phyloP scores from a whole-genome alignment of 2,888 invertebrate species.

The Cryptus armator region DNA sequence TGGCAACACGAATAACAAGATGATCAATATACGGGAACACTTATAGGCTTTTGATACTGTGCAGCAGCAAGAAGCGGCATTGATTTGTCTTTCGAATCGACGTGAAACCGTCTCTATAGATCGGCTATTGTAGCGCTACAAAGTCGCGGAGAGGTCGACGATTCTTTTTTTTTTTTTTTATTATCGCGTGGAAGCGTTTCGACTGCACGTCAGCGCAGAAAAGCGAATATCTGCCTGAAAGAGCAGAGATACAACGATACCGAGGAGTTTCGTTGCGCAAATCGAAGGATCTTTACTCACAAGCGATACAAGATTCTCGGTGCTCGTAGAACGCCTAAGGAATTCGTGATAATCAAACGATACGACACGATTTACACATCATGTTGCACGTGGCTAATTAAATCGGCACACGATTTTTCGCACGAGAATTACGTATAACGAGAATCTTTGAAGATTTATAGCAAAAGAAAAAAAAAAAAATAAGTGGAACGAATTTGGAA shows the following conservation, averaged over 20 bases:
- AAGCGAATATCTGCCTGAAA: slow-evolving; percentile 24
- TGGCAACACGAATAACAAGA: slow-evolving; percentile 82
- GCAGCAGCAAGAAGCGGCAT: slow-evolving; percentile 41
- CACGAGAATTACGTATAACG: not conserved
- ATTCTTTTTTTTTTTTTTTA: slow-evolving; percentile 18
- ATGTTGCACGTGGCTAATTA: slow-evolving; percentile 1
- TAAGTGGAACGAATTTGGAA: slow-evolving; percentile 53
- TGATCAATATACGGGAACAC: slow-evolving; percentile 83
- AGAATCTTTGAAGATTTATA: slow-evolving; percentile 39
- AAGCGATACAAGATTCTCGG: slow-evolving; percentile 20
- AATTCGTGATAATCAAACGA: slow-evolving; percentile 37
- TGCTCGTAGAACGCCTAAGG: slow-evolving; percentile 28
- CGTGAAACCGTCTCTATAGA: slow-evolving; percentile 38
- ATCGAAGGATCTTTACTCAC: slow-evolving; percentile 22
- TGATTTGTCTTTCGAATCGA: slow-evolving; percentile 47
- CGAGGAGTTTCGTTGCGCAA: slow-evolving; percentile 40
- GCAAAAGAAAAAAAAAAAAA: not conserved
- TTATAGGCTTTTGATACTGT: slow-evolving; percentile 65
- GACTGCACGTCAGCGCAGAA: slow-evolving; percentile 31
- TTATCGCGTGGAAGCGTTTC: slow-evolving; percentile 37
- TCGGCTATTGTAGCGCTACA: slow-evolving; percentile 52
- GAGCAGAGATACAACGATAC: slow-evolving; percentile 13
- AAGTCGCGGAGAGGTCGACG: slow-evolving; percentile 40
- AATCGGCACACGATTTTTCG: slow-evolving; percentile 20
- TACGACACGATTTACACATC: slow-evolving; percentile 23